These are phyloP conservation scores for Venustaconcha ellipsiformis DNA, from an alignment of 1,140 invertebrate genomes.

Conservation along the genomic window DNA sequence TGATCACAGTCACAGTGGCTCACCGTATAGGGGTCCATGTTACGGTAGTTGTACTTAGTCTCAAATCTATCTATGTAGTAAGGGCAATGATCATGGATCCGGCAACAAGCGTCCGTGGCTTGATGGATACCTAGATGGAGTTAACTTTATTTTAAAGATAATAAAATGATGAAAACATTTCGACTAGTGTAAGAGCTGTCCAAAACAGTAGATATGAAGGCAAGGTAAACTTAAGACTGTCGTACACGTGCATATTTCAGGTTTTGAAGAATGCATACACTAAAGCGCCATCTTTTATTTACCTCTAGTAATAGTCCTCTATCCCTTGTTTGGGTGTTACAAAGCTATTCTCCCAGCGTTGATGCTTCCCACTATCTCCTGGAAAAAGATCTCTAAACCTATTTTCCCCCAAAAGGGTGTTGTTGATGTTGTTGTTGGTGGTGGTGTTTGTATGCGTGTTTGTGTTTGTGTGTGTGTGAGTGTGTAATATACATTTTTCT, in stretches of 20 bases:
- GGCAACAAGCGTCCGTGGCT: conserved; percentile 35
- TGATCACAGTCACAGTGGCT: conserved; percentile 35
- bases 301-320: too few species aligned
- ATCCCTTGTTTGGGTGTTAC: too few species aligned
- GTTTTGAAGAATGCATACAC: too few species aligned
- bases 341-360: too few species aligned
- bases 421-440: too few species aligned
- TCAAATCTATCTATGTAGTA: conserved; percentile 34
- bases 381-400: too few species aligned
- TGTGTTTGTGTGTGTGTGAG: too few species aligned
- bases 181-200: not conserved
- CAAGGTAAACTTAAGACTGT: not conserved
- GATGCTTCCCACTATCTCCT: too few species aligned
- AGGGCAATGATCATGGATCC: conserved; percentile 37
- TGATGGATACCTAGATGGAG: conserved; percentile 24
- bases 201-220: not conserved
- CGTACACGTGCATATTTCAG: not conserved
- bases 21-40: conserved; percentile 30
- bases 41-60: conserved; percentile 37
- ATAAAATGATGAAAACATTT: not conserved
- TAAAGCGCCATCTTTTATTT: too few species aligned
- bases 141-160: not conserved
- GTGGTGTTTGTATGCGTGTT: too few species aligned
- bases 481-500: too few species aligned
- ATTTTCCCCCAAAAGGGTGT: too few species aligned